These are phyloP conservation scores for Gonocerus acuteangulatus DNA, from an alignment of 2,888 invertebrate genomes.

Conservation along the genomic window DNA sequence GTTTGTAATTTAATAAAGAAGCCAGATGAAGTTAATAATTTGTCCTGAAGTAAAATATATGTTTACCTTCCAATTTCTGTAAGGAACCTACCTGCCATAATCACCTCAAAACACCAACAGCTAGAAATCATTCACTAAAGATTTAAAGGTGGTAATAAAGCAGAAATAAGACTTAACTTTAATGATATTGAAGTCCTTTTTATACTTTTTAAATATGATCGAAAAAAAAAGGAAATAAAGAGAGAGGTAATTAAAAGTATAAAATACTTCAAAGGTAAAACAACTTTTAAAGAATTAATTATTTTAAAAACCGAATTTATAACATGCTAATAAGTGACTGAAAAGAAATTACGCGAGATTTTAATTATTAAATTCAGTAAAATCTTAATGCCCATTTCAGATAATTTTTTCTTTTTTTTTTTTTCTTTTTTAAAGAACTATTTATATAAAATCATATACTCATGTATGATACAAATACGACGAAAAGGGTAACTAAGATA, in stretches of 20 bases:
- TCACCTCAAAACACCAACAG: constrained; percentile 7
- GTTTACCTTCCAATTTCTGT: constrained; percentile 12
- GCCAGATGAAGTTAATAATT: neutral
- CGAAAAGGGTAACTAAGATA: constrained; percentile 2
- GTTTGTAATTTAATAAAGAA: no score
- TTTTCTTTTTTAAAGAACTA: no score
- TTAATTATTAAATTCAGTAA: neutral
- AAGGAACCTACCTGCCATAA: constrained; percentile 12
- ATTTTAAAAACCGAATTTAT: no score
- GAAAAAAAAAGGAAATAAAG: neutral
- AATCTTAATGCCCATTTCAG: neutral
- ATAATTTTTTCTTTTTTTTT: no score
- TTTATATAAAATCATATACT: neutral
- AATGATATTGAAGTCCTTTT: neutral
- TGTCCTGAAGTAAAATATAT: constrained; percentile 4
- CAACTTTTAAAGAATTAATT: neutral
- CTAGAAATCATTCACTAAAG: neutral
- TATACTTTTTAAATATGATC: neutral
- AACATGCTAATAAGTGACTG: neutral
- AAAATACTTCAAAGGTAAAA: neutral
- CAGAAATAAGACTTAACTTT: neutral
- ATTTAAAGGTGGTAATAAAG: neutral
- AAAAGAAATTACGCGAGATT: neutral
- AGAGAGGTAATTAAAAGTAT: neutral
- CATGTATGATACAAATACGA: neutral